A percentile compares a stretch with the other conserved stretches of the same genome.
Evolutionary conservation across 1,140 invertebrate genomes (phyloP).

Genomic region (Neodiprion lecontei): DNA sequence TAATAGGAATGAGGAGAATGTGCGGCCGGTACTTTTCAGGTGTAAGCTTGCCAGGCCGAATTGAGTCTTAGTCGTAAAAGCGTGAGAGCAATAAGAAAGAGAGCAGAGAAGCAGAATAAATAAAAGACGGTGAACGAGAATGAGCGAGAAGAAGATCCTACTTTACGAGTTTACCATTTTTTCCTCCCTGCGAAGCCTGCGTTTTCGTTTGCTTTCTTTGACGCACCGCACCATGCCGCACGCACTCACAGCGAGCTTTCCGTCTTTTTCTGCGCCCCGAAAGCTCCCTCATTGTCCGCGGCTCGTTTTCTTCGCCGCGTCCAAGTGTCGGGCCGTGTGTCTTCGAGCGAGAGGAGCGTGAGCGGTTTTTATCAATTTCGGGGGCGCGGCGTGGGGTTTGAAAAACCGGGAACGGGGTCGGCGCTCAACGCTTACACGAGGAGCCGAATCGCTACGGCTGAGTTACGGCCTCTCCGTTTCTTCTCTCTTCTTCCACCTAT

Average conservation of each 20-base stretch:
- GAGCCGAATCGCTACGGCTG: neutral
- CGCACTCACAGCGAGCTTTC: no score
- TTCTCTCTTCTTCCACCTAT: no score
- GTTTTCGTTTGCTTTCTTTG: no score
- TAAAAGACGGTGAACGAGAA: slow-evolving; percentile 9
- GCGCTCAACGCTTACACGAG: neutral
- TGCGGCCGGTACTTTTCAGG: no score
- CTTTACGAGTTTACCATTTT: neutral
- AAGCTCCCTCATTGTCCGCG: no score
- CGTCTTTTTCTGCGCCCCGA: neutral
- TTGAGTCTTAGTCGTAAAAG: no score
- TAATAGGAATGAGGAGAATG: no score
- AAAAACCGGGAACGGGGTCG: neutral
- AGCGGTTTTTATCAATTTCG: slow-evolving; percentile 1
- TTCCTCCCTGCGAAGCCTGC: neutral
- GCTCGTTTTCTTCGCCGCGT: neutral
- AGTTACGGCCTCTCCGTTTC: neutral
- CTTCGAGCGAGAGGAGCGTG: neutral
- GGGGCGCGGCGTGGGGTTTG: neutral
- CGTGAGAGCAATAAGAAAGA: no score
- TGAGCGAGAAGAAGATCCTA: neutral
- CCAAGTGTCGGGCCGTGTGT: neutral
- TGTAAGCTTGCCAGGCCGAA: no score
- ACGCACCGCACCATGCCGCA: no score
- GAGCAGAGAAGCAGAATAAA: neutral